Base-by-base conservation (phyloP, 2,113 vertebrate species). In the Neopipo cinnamomea region DNA sequence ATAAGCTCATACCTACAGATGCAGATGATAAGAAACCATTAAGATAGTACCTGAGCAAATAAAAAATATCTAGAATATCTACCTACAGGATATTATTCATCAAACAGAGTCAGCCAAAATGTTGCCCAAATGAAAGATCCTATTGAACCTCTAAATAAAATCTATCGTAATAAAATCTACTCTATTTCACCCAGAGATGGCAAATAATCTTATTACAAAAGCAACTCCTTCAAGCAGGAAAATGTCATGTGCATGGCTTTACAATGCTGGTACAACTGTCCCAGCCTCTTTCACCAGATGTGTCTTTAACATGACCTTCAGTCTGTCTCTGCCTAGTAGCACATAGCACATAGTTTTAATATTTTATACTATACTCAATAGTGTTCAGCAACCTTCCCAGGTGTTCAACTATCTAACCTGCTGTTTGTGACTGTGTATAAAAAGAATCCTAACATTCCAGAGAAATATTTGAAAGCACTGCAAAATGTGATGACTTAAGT, bases 61-160 rank as follows among this genome's bases (percentile, higher is more conserved):
- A 59, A 82, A 82, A 91, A 63, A 19, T 75, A 68, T 72, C 71
- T 89, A 56, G 12, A 42, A 4, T 35, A 89, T 89, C 65, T 92
- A 37, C 27, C 68, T 89, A 75, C 35, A 68, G 80, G 68, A 85
- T 93, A 88, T 86, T 85, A 65, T 80, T 88, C 14, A 7, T 3
- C 1, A 33, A 28, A 85, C 21, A 28, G 37, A 70, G 31, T 68
- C 61, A 52, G 33, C 3, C 67, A 66, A 79, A 87, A 85, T 35
- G 18, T 41, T 94, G 81, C 72, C 44, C 63, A 93, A 91, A 81
- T 81, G 61, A 91, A 96, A 84, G 79, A 66, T 62, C 42, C 70
- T 68, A 25, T 7, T 44, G 42, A 93, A 16, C 31, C 71, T 72
- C 66, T 46, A 65, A 65, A 86, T 83, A 83, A 80, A 95, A 92